Evolutionary conservation across 1,140 invertebrate species (phyloP).

Genomic region (Campoletis sonorensis): DNA sequence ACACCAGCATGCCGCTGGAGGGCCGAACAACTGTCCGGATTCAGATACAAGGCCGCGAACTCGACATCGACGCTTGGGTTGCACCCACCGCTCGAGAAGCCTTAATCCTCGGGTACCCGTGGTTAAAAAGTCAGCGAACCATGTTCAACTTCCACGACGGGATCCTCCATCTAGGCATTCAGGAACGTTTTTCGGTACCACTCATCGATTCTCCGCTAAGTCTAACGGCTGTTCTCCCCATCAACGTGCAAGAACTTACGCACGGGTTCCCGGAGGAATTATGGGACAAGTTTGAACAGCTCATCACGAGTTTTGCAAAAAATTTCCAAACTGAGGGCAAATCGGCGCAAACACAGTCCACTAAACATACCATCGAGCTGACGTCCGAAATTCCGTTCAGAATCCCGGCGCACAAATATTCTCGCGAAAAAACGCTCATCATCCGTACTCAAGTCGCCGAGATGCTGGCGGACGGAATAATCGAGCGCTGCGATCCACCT

Average conservation of each 20-base stretch:
- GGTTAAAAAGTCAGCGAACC: conserved; percentile 35
- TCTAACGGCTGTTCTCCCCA: no score
- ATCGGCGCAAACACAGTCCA: conserved; percentile 19
- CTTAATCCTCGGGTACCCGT: conserved; percentile 39
- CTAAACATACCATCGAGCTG: conserved; percentile 43
- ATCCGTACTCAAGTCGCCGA: conserved; percentile 50
- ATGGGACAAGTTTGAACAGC: not conserved
- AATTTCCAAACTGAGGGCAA: conserved; percentile 27
- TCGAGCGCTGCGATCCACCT: conserved; percentile 58
- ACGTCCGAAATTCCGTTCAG: conserved; percentile 42
- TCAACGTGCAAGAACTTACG: not conserved
- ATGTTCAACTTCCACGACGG: conserved; percentile 28
- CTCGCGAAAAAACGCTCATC: conserved; percentile 38
- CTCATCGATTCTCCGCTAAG: conserved; percentile 21
- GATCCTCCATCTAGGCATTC: conserved; percentile 27
- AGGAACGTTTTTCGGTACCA: not conserved
- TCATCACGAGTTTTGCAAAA: not conserved
- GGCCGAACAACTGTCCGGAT: not conserved
- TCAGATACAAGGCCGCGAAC: not conserved
- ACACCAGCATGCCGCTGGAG: not conserved
- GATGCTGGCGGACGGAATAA: conserved; percentile 56
- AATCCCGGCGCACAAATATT: conserved; percentile 41
- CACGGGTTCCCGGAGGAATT: not conserved
- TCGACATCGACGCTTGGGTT: conserved; percentile 22
- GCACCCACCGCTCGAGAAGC: not conserved